Percentiles rank a stretch among this genome's conserved stretches.
Evolutionary conservation across 2,888 invertebrate genomes (phyloP).

Genomic region (Epinotia brunnichana): DNA sequence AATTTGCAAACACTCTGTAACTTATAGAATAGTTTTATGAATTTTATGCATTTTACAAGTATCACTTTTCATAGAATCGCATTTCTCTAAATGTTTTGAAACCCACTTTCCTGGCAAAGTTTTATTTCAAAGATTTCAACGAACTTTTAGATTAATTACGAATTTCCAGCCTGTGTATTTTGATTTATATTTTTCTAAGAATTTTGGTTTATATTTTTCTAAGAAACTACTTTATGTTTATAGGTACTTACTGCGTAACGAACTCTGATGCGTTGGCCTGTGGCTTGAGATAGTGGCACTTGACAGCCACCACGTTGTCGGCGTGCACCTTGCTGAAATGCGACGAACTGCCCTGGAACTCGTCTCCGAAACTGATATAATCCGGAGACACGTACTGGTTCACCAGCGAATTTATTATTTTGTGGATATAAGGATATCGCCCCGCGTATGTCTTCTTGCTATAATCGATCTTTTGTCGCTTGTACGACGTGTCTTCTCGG

Average conservation of each 20-base stretch:
- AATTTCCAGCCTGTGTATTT: no score
- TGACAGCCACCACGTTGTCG: conserved; percentile 68
- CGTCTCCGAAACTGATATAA: conserved; percentile 58
- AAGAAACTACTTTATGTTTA: not conserved
- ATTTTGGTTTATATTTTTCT: no score
- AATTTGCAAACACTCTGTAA: no score
- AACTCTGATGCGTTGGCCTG: conserved; percentile 58
- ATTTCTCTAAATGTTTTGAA: no score
- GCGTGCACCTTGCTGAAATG: conserved; percentile 63
- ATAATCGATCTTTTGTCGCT: conserved; percentile 60
- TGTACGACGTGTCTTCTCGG: conserved; percentile 50
- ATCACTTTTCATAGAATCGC: no score
- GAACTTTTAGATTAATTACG: no score
- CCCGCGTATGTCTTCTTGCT: conserved; percentile 69
- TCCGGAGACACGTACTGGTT: conserved; percentile 69
- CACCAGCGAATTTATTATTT: conserved; percentile 65
- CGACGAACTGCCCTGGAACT: conserved; percentile 58
- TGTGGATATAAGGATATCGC: conserved; percentile 71
- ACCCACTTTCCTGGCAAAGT: no score
- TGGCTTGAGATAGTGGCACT: conserved; percentile 67
- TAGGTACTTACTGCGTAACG: conserved; percentile 67
- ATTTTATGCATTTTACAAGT: no score
- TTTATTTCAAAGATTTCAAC: no score
- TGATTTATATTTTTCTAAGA: not conserved
- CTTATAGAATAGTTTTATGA: no score